A percentile compares a stretch with the other conserved stretches of the same genome.
Evolutionary conservation across 2,797 vertebrate genomes (phyloP).

Genomic region (Sorex maritimensis): DNA sequence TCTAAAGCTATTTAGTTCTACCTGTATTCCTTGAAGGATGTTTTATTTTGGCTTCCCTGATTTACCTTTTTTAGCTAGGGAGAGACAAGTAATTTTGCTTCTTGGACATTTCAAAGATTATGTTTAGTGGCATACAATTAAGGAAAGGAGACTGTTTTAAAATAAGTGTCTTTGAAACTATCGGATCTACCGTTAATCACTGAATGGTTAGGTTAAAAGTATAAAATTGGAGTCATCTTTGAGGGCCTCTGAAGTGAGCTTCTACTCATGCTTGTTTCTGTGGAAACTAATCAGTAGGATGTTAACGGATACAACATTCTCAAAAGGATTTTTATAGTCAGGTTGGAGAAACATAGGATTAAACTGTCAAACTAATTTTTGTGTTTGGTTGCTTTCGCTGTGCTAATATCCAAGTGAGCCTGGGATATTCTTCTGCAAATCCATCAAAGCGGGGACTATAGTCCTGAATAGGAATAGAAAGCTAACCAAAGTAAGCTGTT

Average conservation of each 20-base stretch:
- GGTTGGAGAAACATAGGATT: conserved; percentile 12
- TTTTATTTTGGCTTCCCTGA: background rate
- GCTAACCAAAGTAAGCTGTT: background rate
- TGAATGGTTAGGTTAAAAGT: background rate
- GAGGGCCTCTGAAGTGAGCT: background rate
- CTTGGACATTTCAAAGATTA: background rate
- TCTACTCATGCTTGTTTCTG: background rate
- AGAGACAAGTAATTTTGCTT: conserved; percentile 2
- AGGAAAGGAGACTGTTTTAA: background rate
- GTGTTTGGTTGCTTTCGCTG: background rate
- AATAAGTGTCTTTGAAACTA: background rate
- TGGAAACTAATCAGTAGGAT: background rate
- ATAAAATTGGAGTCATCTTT: background rate
- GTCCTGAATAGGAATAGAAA: background rate
- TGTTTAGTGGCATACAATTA: background rate
- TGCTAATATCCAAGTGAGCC: background rate
- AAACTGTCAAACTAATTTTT: background rate
- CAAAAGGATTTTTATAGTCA: conserved; percentile 8
- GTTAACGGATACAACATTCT: background rate
- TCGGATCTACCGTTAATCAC: background rate
- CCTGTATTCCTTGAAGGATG: background rate
- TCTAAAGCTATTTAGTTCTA: background rate
- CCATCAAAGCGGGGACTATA: background rate
- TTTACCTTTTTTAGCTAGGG: background rate
- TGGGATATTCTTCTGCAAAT: background rate